Evolutionary conservation across 1,140 invertebrate genomes (phyloP).

Genomic region (Aphelinus certus): DNA sequence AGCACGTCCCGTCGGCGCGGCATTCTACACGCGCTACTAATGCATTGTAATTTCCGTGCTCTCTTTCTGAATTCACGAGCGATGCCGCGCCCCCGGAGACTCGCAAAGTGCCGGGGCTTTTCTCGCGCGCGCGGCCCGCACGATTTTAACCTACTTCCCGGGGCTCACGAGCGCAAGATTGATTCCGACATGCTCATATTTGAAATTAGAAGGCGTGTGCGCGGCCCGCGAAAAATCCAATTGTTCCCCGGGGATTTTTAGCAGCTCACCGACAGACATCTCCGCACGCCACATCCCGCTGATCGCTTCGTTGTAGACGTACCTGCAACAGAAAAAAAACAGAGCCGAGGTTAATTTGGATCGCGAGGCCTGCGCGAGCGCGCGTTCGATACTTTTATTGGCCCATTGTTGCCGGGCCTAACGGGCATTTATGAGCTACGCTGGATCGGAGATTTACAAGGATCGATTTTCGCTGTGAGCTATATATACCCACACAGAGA

Average conservation of each 20-base stretch:
- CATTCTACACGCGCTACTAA: too few species aligned
- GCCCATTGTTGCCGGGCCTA: background rate
- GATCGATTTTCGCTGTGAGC: too few species aligned
- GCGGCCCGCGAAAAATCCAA: background rate
- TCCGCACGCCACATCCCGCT: background rate
- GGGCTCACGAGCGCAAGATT: background rate
- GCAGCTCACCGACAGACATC: background rate
- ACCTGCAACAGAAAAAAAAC: slow-evolving; percentile 5
- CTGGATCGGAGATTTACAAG: too few species aligned
- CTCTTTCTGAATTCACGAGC: slow-evolving; percentile 16
- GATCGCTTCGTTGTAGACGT: background rate
- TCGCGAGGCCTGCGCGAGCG: background rate
- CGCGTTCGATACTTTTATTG: background rate
- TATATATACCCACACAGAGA: too few species aligned
- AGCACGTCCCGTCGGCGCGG: too few species aligned
- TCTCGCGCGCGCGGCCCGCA: background rate
- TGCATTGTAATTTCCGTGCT: background rate
- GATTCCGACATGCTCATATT: slow-evolving; percentile 5
- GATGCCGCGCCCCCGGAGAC: too few species aligned
- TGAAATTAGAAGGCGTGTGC: slow-evolving; percentile 17
- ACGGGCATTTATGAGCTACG: too few species aligned
- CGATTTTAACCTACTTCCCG: slow-evolving; percentile 22
- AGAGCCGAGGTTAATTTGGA: background rate
- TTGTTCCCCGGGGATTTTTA: background rate
- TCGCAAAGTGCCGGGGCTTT: too few species aligned